These are phyloP conservation scores for Calliphora vomitoria DNA, from an alignment of 2,888 invertebrate genomes.

Conservation along the genomic window DNA sequence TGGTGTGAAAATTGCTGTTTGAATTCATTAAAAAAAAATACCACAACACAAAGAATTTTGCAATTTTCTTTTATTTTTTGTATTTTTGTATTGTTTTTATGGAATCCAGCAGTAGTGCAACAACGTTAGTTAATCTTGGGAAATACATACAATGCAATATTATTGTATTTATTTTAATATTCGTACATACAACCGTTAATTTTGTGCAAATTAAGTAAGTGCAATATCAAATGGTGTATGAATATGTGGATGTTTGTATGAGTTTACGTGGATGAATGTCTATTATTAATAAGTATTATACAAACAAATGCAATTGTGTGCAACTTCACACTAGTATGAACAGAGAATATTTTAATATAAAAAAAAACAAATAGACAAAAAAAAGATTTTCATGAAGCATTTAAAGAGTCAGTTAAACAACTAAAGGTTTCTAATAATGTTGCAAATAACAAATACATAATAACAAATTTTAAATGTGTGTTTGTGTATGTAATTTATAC, in stretches of 20 bases:
- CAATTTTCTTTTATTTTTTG: conserved; percentile 8
- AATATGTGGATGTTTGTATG: background rate
- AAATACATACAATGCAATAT: conserved; percentile 42
- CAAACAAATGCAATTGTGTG: background rate
- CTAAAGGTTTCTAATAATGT: too few species aligned
- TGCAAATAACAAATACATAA: too few species aligned
- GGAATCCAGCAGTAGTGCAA: conserved; percentile 21
- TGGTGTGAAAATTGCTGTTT: conserved; percentile 59
- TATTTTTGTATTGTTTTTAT: conserved; percentile 20
- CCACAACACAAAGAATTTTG: conserved; percentile 39
- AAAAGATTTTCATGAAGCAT: background rate
- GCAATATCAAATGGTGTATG: background rate
- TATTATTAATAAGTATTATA: background rate
- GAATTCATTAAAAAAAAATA: conserved; percentile 37
- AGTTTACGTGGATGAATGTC: background rate
- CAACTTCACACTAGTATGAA: background rate
- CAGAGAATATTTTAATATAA: too few species aligned
- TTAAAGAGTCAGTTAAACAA: background rate
- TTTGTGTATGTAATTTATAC: background rate
- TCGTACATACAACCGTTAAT: conserved; percentile 6
- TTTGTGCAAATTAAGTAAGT: conserved; percentile 37
- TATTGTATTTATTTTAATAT: background rate
- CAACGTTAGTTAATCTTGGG: conserved; percentile 25
- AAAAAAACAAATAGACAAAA: background rate
- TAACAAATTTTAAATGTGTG: background rate